Conservation (phyloP, 2,113 vertebrate genomes). For the Eclectus roratus region DNA sequence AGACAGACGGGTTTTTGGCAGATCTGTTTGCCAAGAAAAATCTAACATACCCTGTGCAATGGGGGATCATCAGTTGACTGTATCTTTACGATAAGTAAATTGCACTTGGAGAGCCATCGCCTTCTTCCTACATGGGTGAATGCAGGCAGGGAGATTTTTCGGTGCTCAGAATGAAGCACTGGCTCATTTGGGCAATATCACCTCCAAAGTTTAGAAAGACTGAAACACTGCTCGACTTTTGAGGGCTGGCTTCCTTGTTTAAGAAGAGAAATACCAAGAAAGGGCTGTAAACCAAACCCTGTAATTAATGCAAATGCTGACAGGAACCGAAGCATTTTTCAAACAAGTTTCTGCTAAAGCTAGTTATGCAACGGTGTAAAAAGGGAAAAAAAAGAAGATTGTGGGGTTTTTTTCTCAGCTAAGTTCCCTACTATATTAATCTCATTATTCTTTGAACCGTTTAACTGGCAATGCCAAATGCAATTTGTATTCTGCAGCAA, state of each 20-base stretch:
- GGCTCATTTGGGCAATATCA: not conserved
- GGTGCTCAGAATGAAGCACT: not conserved
- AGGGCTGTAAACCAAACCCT: slow-evolving; percentile 1
- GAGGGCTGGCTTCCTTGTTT: not conserved
- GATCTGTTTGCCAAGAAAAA: not conserved
- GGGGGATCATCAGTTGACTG: not conserved
- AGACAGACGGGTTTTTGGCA: not conserved
- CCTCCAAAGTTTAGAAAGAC: not conserved
- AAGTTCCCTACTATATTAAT: slow-evolving; percentile 98
- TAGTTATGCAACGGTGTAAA: slow-evolving; percentile 79
- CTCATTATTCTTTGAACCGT: slow-evolving; percentile 99
- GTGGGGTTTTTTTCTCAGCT: slow-evolving; percentile 81
- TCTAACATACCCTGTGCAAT: not conserved
- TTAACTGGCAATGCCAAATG: slow-evolving; percentile 98
- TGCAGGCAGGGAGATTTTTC: not conserved
- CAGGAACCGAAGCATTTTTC: slow-evolving; percentile 51
- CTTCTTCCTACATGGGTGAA: not conserved
- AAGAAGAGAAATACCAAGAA: slow-evolving; percentile 5
- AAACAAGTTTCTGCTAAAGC: slow-evolving; percentile 71
- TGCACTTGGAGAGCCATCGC: not conserved
- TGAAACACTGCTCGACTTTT: not conserved
- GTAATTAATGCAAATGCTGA: slow-evolving; percentile 41
- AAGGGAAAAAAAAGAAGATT: slow-evolving; percentile 47
- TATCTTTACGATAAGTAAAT: slow-evolving; percentile 6
- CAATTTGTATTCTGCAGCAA: slow-evolving; percentile 98